Conservation (phyloP, 2,888 invertebrate species). For the Meta bourneti region DNA sequence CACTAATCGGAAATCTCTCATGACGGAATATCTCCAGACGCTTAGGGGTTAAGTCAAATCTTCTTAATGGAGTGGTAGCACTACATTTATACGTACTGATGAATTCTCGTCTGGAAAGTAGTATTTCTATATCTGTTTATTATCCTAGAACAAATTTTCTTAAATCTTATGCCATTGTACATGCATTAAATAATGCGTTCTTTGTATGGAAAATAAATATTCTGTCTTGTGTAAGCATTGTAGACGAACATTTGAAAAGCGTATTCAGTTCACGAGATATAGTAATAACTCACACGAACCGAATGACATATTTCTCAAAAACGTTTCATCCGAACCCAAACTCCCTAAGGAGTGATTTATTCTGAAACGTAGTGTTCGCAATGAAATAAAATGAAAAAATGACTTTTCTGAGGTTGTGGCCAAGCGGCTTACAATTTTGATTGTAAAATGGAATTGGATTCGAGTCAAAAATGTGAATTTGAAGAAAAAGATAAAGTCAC, state of each 20-base stretch:
- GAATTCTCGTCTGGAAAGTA: no score
- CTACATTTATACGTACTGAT: no score
- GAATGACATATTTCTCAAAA: conserved; percentile 44
- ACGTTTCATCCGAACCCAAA: neutral
- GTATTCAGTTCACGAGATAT: conserved; percentile 12
- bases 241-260: neutral
- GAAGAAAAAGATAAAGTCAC: neutral
- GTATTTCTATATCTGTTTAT: no score
- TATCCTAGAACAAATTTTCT: no score
- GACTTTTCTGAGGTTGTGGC: neutral
- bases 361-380: conserved; percentile 17
- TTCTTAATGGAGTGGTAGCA: no score
- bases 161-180: no score
- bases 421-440: neutral
- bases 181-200: no score
- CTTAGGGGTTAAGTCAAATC: no score
- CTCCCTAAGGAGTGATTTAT: conserved; percentile 44
- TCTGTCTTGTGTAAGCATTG: no score
- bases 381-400: conserved; percentile 7
- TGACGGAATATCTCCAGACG: no score
- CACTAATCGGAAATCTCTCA: no score
- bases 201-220: no score
- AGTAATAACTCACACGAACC: conserved; percentile 28
- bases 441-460: neutral
- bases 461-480: neutral